A percentile compares a stretch with the other conserved stretches of the same genome.
Conservation (phyloP, 1,140 invertebrate genomes). For the Sarcophaga bullata region DNA sequence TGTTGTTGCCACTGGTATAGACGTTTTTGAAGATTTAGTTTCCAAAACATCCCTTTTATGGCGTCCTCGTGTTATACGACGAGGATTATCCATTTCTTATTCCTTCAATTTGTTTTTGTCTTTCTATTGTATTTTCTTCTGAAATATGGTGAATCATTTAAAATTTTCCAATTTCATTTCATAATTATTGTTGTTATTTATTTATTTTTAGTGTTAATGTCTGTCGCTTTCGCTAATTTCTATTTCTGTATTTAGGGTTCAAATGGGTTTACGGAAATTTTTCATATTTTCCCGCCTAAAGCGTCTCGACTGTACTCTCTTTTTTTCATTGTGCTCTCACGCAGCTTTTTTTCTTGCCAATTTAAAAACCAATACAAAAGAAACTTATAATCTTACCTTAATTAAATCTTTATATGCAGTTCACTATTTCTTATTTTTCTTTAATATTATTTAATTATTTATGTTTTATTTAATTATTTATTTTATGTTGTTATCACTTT, state of each 20-base stretch:
- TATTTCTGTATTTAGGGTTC: constrained; percentile 7
- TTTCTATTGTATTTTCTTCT: neutral
- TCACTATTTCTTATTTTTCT: neutral
- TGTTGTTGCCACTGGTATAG: constrained; percentile 38
- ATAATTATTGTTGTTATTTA: neutral
- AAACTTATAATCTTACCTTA: neutral
- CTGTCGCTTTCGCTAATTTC: neutral
- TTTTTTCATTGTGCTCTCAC: neutral
- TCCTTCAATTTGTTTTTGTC: neutral
- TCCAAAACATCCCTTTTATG: constrained; percentile 47
- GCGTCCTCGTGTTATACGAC: constrained; percentile 50
- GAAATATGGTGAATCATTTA: neutral
- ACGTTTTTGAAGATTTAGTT: neutral
- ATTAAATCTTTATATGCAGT: neutral
- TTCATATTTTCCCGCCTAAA: constrained; percentile 21
- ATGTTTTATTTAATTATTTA: too few relatives aligned
- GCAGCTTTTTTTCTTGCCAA: neutral
- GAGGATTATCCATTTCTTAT: constrained; percentile 53
- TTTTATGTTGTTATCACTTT: too few relatives aligned
- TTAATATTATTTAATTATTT: neutral
- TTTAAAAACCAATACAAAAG: neutral
- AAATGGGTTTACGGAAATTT: neutral
- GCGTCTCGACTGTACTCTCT: constrained; percentile 9
- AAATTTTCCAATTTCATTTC: neutral
- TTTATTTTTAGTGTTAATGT: neutral